Evolutionary conservation across 2,113 vertebrate genomes (phyloP).

Genomic region (Cyprinodon variegatus): DNA sequence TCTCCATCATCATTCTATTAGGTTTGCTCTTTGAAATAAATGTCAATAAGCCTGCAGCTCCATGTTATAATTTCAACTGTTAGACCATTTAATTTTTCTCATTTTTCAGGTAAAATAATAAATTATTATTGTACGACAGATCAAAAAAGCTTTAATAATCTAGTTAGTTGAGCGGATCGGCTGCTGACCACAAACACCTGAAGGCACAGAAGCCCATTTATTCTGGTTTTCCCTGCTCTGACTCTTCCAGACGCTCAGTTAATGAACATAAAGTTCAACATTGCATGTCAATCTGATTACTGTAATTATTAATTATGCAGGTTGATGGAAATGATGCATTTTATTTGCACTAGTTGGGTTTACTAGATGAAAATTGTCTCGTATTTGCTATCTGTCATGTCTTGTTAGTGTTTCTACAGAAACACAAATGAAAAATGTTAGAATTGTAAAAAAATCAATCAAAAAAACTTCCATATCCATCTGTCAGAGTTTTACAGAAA

Average conservation of each 20-base stretch:
- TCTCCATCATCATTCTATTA: neutral
- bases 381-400: neutral
- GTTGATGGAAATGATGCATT: neutral
- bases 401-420: neutral
- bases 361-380: neutral
- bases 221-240: neutral
- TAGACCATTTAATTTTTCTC: neutral
- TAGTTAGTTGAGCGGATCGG: neutral
- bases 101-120: neutral
- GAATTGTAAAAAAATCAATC: neutral
- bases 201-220: neutral
- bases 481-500: neutral
- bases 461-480: neutral
- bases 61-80: neutral
- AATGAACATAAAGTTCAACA: neutral
- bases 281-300: neutral
- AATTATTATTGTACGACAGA: neutral
- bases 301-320: neutral
- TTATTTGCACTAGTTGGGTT: neutral
- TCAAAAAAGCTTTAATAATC: neutral
- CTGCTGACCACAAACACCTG: neutral
- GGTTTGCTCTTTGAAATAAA: neutral
- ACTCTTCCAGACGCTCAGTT: neutral
- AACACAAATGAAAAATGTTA: neutral
- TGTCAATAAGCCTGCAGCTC: neutral